Percentiles rank a stretch among this genome's conserved stretches.
Conservation (phyloP, 2,113 vertebrate genomes). For the Oncorhynchus kisutch region DNA sequence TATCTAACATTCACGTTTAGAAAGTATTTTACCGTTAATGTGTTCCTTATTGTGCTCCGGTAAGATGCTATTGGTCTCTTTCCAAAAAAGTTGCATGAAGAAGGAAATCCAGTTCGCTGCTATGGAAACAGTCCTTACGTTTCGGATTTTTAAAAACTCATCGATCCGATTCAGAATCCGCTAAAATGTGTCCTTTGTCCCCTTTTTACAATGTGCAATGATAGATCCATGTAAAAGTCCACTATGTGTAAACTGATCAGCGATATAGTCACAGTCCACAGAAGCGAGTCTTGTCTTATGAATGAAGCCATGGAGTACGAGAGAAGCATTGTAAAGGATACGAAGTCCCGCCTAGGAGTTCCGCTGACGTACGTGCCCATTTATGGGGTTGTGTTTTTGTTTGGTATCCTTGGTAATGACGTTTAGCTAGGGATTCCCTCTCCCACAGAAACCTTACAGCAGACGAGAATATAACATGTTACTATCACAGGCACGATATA, state of each 20-base stretch:
- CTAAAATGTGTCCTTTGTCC: slow-evolving; percentile 15
- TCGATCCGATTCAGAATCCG: slow-evolving; percentile 45
- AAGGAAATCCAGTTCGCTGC: slow-evolving; percentile 70
- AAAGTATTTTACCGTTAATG: slow-evolving; percentile 57
- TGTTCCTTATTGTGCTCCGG: slow-evolving; percentile 56
- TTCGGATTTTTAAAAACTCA: slow-evolving; percentile 33
- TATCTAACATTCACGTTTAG: not conserved
- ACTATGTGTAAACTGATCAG: slow-evolving; percentile 37
- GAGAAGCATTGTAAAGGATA: slow-evolving; percentile 59
- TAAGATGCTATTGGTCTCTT: slow-evolving; percentile 69
- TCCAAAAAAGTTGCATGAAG: slow-evolving; percentile 82
- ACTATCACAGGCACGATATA: slow-evolving; percentile 67
- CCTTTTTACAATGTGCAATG: slow-evolving; percentile 26
- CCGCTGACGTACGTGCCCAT: slow-evolving; percentile 99
- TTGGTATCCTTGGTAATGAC: slow-evolving; percentile 98
- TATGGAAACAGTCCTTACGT: slow-evolving; percentile 43
- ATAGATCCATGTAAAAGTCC: slow-evolving; percentile 71
- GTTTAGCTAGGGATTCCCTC: slow-evolving; percentile 94
- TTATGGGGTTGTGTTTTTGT: slow-evolving; percentile 84
- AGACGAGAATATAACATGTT: slow-evolving; percentile 80
- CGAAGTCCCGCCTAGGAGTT: slow-evolving; percentile 84
- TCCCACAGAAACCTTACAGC: slow-evolving; percentile 72
- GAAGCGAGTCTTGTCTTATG: slow-evolving; percentile 78
- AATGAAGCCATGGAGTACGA: slow-evolving; percentile 79
- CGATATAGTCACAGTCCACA: slow-evolving; percentile 49